A percentile compares a stretch with the other conserved stretches of the same genome.
phyloP scores from a whole-genome alignment of 2,113 vertebrate genomes.

The Sinocyclocheilus grahami region DNA sequence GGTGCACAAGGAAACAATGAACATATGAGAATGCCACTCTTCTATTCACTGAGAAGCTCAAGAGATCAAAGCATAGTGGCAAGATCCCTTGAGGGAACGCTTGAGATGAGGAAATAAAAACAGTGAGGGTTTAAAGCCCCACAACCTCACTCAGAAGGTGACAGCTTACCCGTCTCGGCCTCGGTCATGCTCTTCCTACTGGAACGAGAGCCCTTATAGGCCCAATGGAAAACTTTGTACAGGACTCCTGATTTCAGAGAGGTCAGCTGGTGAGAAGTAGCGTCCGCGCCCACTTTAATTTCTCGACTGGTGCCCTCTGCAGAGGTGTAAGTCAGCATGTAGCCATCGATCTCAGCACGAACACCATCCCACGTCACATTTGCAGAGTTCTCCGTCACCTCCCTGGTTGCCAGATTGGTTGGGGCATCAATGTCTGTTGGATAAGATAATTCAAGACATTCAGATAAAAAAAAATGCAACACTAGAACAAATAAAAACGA shows the following conservation, averaged over 20 bases:
- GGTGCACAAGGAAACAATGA: neutral
- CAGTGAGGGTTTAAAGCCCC: neutral
- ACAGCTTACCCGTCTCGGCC: slow-evolving; percentile 76
- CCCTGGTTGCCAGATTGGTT: slow-evolving; percentile 66
- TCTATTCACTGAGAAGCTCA: neutral
- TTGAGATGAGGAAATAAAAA: slow-evolving; percentile 30
- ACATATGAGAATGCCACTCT: slow-evolving; percentile 19
- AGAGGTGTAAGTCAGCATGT: slow-evolving; percentile 78
- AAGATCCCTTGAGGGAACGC: neutral
- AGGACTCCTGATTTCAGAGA: slow-evolving; percentile 80
- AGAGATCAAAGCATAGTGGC: slow-evolving; percentile 27
- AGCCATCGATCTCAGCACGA: slow-evolving; percentile 76
- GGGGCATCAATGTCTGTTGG: slow-evolving; percentile 72
- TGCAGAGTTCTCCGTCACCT: slow-evolving; percentile 77
- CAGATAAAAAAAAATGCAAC: neutral
- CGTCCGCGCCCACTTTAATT: slow-evolving; percentile 73
- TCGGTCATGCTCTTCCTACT: slow-evolving; percentile 75
- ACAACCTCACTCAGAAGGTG: neutral
- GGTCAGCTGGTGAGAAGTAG: slow-evolving; percentile 66
- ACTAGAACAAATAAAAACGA: neutral
- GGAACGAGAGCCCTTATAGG: slow-evolving; percentile 73
- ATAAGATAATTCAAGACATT: neutral
- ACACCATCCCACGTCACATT: slow-evolving; percentile 77
- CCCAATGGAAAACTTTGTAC: slow-evolving; percentile 78
- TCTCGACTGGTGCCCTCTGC: slow-evolving; percentile 72